Evolutionary conservation across 1,140 invertebrate genomes (phyloP).

Genomic region (Pygmarrhopalites habei): DNA sequence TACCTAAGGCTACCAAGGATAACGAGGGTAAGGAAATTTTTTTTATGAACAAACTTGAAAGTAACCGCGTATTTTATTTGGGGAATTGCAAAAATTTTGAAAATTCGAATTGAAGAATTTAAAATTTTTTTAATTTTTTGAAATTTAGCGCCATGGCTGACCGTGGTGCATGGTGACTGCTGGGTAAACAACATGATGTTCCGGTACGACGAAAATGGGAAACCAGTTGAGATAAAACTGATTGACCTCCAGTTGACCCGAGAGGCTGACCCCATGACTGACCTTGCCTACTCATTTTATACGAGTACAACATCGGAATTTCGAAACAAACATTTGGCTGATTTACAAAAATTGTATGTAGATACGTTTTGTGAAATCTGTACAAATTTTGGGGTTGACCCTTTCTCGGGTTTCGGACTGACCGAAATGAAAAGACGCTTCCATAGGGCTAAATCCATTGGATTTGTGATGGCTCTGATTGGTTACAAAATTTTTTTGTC

Average conservation of each 20-base stretch:
- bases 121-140: neutral
- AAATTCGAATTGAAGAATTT: too few species aligned
- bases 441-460: slow-evolving; percentile 15
- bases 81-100: too few species aligned
- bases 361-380: slow-evolving; percentile 9
- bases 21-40: too few species aligned
- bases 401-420: neutral
- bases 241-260: slow-evolving; percentile 30
- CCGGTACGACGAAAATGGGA: slow-evolving; percentile 9
- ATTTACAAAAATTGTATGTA: slow-evolving; percentile 16
- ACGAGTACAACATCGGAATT: slow-evolving; percentile 17
- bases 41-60: neutral
- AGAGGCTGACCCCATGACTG: slow-evolving; percentile 21
- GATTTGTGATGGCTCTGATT: slow-evolving; percentile 7
- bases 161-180: slow-evolving; percentile 41
- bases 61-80: too few species aligned
- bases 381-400: neutral
- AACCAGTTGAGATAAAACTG: slow-evolving; percentile 16
- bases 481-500: too few species aligned
- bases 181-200: slow-evolving; percentile 36
- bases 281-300: slow-evolving; percentile 31
- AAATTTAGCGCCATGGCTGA: slow-evolving; percentile 43
- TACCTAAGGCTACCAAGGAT: too few species aligned
- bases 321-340: slow-evolving; percentile 3
- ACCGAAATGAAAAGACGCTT: slow-evolving; percentile 24